Evolutionary conservation across 2,797 vertebrate species (phyloP).

Genomic region (Apodemus agrarius): DNA sequence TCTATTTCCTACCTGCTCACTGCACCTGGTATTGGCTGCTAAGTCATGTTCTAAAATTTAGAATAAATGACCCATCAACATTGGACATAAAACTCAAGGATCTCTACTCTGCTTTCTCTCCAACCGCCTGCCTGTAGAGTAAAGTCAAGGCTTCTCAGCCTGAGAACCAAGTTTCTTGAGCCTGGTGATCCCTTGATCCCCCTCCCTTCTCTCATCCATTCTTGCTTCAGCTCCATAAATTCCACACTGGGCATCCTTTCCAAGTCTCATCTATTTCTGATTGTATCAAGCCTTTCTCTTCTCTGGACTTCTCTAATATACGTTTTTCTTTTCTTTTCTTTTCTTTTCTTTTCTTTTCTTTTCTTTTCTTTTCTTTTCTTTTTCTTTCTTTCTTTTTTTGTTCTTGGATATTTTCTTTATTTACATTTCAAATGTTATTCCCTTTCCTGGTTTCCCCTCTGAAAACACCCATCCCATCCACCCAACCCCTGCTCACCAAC

Average conservation of each 20-base stretch:
- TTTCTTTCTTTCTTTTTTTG: no score
- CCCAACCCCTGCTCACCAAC: no score
- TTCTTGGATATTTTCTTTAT: no score
- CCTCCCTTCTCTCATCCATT: not conserved
- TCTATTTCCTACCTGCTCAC: not conserved
- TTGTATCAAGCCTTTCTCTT: not conserved
- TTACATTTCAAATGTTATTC: no score
- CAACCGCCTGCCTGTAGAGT: not conserved
- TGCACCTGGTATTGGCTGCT: not conserved
- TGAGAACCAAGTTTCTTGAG: not conserved
- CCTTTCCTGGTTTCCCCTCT: no score
- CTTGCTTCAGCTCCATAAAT: not conserved
- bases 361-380: no score
- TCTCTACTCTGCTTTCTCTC: accelerated
- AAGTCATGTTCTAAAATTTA: not conserved
- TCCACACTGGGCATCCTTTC: no score
- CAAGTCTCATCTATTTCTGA: not conserved
- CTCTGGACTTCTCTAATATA: not conserved
- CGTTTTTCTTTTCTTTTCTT: no score
- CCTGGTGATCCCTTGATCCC: no score
- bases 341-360: no score
- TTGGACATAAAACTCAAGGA: not conserved
- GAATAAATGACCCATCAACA: not conserved
- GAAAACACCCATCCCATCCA: no score
- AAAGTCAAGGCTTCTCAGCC: not conserved